These are phyloP conservation scores for Achroia grisella DNA, from an alignment of 1,140 invertebrate genomes.

Conservation along the genomic window DNA sequence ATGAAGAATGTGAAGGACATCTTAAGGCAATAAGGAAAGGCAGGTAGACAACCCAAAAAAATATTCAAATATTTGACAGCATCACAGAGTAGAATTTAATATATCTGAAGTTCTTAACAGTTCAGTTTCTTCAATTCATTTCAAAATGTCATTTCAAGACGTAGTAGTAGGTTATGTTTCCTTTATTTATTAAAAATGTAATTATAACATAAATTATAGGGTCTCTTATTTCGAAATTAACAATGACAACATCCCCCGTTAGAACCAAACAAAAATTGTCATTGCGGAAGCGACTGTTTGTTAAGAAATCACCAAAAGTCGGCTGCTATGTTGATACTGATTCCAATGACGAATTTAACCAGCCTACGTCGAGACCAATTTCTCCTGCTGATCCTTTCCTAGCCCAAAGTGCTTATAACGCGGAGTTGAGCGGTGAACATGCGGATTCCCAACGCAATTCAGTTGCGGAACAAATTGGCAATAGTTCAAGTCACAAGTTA, in stretches of 20 bases:
- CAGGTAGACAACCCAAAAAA: no score
- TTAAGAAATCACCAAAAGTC: constrained; percentile 70
- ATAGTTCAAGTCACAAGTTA: constrained; percentile 24
- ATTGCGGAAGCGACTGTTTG: constrained; percentile 63
- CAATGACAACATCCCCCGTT: constrained; percentile 66
- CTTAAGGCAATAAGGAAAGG: no score
- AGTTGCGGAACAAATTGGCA: constrained; percentile 26
- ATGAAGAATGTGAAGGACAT: no score
- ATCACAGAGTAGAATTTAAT: no score
- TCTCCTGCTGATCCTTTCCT: constrained; percentile 63
- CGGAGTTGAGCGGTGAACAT: constrained; percentile 30
- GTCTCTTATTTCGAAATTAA: constrained; percentile 47
- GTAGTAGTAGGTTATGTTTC: constrained; percentile 57
- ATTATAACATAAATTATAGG: constrained; percentile 63
- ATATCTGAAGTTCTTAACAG: no score
- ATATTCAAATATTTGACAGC: no score
- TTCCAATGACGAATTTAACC: constrained; percentile 60
- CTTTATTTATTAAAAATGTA: constrained; percentile 67
- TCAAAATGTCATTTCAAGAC: constrained; percentile 41
- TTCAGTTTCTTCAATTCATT: constrained; percentile 19
- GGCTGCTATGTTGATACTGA: constrained; percentile 67
- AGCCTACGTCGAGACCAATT: constrained; percentile 55
- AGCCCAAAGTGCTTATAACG: constrained; percentile 51
- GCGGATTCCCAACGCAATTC: constrained; percentile 30
- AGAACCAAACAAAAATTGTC: constrained; percentile 67